Base-by-base conservation (phyloP, 2,797 vertebrate species). In the Tauraco hartlaubi region DNA sequence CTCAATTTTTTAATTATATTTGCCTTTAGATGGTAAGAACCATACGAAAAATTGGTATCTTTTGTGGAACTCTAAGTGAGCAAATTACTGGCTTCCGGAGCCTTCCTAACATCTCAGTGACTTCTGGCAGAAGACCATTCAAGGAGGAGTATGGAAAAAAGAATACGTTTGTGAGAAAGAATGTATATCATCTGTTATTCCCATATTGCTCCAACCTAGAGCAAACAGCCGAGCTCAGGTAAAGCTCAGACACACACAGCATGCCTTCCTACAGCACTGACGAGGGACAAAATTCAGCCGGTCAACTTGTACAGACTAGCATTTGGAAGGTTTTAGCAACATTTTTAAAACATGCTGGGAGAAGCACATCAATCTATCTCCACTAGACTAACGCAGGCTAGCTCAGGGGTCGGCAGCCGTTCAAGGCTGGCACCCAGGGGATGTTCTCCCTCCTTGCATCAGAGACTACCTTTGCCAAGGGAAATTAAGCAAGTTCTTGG, bases 1-100 rank as follows among this genome's bases (percentile, higher is more conserved):
- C 63, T 84, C 71, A 71, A 88, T 90, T 83, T 96, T 89, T 88
- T 96, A 94, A 96, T 94, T 76, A 81, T 26, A 91, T 88, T 91
- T 52, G 56, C 73, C 74, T 93, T 63, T 49, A 94, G 88, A 95
- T 80, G 91, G 91, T 69, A 94, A 92, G 66, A 95, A 91, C 20
- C 51, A 67, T 64, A 43, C 29, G 56, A 92, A 94, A 94, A 95
- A 69, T n/a, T 44, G 90, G 46, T 89, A 85, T 69, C 46, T 89
- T 95, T 92, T 92, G 72, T 89, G 83, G 77, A 95, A 55, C 22
- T 91, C 6, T 54, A 86, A 79, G 77, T 7, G 49, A 96, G 93
- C 88, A 96, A 90, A 94, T 97, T 97, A 87, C 92, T 4, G 9
- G 51, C 46, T 92, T 96, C 92, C 80, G 48, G 74, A 87, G 81